phyloP scores from a whole-genome alignment of 2,113 vertebrate species.

The Melanerpes aurifrons region DNA sequence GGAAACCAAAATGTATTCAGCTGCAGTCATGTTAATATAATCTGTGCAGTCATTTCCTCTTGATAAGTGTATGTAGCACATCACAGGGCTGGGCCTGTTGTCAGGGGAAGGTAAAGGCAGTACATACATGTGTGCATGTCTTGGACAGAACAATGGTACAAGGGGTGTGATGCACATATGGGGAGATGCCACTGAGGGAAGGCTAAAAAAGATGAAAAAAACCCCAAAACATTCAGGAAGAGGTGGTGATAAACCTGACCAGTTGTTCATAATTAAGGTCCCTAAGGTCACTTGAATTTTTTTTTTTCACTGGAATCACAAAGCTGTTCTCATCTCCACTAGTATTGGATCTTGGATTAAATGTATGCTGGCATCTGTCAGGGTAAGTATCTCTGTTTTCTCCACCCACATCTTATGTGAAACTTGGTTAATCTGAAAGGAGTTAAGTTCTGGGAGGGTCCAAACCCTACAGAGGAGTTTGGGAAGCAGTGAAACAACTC shows the following conservation, averaged over 20 bases:
- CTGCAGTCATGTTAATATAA: neutral
- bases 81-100: neutral
- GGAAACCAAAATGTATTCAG: neutral
- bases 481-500: neutral
- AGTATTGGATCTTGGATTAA: slow-evolving; percentile 54
- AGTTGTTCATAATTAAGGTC: slow-evolving; percentile 14
- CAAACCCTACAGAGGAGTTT: neutral
- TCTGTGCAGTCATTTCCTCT: neutral
- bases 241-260: neutral
- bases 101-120: neutral
- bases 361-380: slow-evolving; percentile 31
- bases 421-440: slow-evolving; percentile 9
- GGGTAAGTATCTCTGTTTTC: neutral
- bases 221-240: neutral
- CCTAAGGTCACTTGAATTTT: slow-evolving; percentile 23
- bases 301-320: neutral
- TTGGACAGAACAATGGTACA: fast-evolving
- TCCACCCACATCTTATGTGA: neutral
- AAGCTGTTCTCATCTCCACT: slow-evolving; percentile 49
- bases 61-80: neutral
- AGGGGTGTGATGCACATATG: fast-evolving
- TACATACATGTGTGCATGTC: neutral
- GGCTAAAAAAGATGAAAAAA: neutral
- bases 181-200: neutral
- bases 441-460: neutral